A percentile compares a stretch with the other conserved stretches of the same genome.
phyloP scores from a whole-genome alignment of 2,797 vertebrate genomes.

The Spinibarbus caldwelli region DNA sequence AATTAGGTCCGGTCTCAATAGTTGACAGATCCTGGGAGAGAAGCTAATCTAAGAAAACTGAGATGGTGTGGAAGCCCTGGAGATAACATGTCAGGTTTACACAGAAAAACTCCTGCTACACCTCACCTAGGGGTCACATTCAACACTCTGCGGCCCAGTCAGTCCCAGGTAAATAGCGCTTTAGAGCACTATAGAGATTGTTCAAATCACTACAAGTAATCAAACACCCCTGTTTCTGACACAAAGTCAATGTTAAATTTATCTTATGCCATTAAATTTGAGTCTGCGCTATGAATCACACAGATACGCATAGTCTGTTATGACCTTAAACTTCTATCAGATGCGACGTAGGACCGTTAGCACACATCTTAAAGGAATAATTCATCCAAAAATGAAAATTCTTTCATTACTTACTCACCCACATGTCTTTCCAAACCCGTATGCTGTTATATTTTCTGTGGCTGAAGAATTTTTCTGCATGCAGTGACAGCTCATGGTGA shows the following conservation, averaged over 20 bases:
- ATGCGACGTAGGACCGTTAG: not conserved
- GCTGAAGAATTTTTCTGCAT: not conserved
- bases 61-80: constrained; percentile 52
- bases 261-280: not conserved
- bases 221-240: constrained; percentile 25
- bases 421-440: not conserved
- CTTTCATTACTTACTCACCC: not conserved
- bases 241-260: constrained; percentile 40
- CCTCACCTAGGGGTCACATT: constrained; percentile 51
- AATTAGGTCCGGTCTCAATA: constrained; percentile 54
- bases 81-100: constrained; percentile 54
- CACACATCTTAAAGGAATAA: not conserved
- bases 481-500: not conserved
- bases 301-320: not conserved
- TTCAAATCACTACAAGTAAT: constrained; percentile 39
- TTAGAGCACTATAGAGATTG: constrained; percentile 23
- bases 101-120: constrained; percentile 46
- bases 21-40: constrained; percentile 53
- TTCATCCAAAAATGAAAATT: not conserved
- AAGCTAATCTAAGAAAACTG: constrained; percentile 57
- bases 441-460: not conserved
- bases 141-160: constrained; percentile 42
- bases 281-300: not conserved
- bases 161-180: constrained; percentile 49
- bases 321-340: not conserved